phyloP scores from a whole-genome alignment of 2,888 invertebrate species.

The Bruchidius siliquastri region DNA sequence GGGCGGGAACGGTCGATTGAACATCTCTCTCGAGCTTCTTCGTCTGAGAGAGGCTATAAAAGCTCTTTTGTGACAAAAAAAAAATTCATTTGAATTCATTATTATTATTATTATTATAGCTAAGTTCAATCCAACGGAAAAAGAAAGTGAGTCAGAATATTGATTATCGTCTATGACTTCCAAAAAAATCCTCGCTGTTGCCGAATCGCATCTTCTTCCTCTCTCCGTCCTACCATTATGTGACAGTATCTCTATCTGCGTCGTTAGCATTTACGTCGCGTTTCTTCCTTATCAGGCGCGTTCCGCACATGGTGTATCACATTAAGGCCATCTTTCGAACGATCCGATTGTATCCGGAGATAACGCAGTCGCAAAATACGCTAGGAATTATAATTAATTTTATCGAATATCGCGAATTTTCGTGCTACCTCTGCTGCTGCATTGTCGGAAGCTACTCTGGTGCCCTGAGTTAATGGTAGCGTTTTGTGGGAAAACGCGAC shows the following conservation, averaged over 20 bases:
- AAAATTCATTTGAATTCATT: too few relatives aligned
- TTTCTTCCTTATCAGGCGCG: background rate
- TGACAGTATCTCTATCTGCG: background rate
- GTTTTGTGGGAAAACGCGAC: background rate
- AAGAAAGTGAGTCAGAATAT: too few relatives aligned
- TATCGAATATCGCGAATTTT: background rate
- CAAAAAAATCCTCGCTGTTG: too few relatives aligned
- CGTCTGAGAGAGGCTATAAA: too few relatives aligned
- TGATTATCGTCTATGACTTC: too few relatives aligned
- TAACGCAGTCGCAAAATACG: background rate
- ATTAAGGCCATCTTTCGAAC: background rate
- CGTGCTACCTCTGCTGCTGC: background rate
- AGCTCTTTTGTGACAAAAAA: too few relatives aligned
- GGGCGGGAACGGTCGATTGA: too few relatives aligned
- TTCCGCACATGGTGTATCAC: constrained; percentile 2
- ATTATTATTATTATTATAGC: too few relatives aligned
- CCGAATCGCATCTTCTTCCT: too few relatives aligned
- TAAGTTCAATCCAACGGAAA: too few relatives aligned
- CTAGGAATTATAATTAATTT: constrained; percentile 3
- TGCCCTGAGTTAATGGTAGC: background rate
- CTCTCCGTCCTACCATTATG: too few relatives aligned
- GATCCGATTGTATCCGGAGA: background rate
- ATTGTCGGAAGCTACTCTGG: background rate
- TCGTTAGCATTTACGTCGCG: constrained; percentile 2
- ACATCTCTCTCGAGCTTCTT: too few relatives aligned